Percentiles rank a stretch among this genome's conserved stretches.
Conservation (phyloP, 2,888 invertebrate genomes). For the Epistrophe eligans region DNA sequence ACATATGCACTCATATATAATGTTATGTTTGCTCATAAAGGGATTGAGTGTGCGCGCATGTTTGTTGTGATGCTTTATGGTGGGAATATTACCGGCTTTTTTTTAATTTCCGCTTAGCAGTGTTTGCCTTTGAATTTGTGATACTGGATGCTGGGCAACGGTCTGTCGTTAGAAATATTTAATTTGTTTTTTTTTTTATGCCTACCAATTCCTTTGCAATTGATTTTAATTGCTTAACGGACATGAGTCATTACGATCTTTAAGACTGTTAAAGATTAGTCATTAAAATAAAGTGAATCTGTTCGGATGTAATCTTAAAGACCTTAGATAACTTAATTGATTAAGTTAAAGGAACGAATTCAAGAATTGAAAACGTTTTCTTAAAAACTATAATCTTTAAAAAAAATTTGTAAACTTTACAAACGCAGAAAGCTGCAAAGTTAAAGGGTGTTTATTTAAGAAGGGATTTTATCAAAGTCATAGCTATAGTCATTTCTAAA, state of each 20-base stretch:
- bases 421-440: not conserved
- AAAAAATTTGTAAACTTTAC: not conserved
- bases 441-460: no score
- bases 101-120: constrained; percentile 68
- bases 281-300: constrained; percentile 12
- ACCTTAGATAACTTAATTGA: not conserved
- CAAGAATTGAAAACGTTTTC: not conserved
- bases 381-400: not conserved
- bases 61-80: constrained; percentile 46
- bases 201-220: constrained; percentile 45
- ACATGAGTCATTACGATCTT: constrained; percentile 50
- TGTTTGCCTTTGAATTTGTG: constrained; percentile 43
- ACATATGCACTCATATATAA: not conserved
- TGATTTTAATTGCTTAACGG: constrained; percentile 70
- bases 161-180: constrained; percentile 53
- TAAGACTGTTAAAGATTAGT: constrained; percentile 4
- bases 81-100: constrained; percentile 69
- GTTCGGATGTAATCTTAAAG: not conserved
- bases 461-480: no score
- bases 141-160: constrained; percentile 33
- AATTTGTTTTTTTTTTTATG: constrained; percentile 34
- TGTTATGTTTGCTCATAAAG: constrained; percentile 33
- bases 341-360: not conserved
- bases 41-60: constrained; percentile 25
- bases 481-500: no score